phyloP scores from a whole-genome alignment of 2,113 vertebrate species.

The Rhodinocichla rosea region DNA sequence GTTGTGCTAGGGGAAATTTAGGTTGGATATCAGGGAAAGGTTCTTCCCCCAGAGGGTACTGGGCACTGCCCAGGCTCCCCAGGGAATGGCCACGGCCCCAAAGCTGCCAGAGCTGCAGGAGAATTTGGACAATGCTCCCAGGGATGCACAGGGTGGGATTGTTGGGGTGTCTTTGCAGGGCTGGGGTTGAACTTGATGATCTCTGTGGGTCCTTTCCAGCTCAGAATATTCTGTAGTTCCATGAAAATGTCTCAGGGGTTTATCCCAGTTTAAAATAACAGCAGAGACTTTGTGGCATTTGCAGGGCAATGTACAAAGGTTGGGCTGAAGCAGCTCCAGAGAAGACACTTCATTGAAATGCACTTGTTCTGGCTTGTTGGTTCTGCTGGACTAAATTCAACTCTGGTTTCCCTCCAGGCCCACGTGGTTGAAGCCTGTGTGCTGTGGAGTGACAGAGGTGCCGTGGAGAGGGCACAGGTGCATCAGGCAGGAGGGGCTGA shows the following conservation, averaged over 20 bases:
- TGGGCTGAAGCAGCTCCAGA: not conserved
- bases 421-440: not conserved
- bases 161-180: not conserved
- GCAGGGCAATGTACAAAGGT: not conserved
- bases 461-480: not conserved
- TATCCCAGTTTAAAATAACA: not conserved
- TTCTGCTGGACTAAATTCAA: not conserved
- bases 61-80: not conserved
- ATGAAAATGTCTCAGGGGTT: not conserved
- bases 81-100: rapidly evolving
- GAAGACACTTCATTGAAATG: not conserved
- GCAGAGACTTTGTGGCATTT: not conserved
- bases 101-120: not conserved
- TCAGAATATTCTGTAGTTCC: not conserved
- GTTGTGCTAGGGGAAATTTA: not conserved
- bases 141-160: too few species aligned
- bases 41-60: not conserved
- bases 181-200: rapidly evolving
- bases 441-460: not conserved
- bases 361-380: not conserved
- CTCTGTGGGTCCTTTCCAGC: not conserved
- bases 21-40: not conserved
- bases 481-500: not conserved
- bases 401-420: not conserved
- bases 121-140: rapidly evolving